A percentile compares a stretch with the other conserved stretches of the same genome.
Conservation (phyloP, 2,113 vertebrate species). For the Cynocephalus volans region DNA sequence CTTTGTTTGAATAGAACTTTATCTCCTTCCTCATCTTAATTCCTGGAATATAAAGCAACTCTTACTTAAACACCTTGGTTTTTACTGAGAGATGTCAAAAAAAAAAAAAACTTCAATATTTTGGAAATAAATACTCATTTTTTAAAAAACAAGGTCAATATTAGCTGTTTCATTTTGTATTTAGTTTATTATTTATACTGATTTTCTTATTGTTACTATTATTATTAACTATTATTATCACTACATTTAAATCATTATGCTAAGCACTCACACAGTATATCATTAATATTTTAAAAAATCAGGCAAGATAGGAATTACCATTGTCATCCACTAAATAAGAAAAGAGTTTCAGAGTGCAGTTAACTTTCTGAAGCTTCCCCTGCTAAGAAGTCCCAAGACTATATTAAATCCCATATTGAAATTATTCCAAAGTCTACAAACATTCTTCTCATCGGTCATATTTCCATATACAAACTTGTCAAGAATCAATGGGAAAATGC, state of each 20-base stretch:
- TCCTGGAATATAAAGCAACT: constrained; percentile 65
- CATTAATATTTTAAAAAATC: constrained; percentile 51
- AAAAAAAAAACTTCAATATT: constrained; percentile 50
- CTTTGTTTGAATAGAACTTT: constrained; percentile 74
- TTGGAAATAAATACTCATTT: neutral
- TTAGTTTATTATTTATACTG: neutral
- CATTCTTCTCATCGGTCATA: constrained; percentile 71
- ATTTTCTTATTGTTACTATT: constrained; percentile 18
- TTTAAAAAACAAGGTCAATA: neutral
- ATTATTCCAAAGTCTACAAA: constrained; percentile 71
- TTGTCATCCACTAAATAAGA: constrained; percentile 7
- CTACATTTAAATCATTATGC: constrained; percentile 6
- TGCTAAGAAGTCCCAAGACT: constrained; percentile 15
- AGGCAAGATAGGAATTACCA: constrained; percentile 39
- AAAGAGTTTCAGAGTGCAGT: constrained; percentile 35
- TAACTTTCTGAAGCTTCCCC: constrained; percentile 47
- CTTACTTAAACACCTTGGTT: constrained; percentile 47
- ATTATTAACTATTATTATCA: constrained; percentile 18
- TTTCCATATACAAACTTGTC: constrained; percentile 81
- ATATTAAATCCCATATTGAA: constrained; percentile 62
- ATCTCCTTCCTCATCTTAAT: constrained; percentile 61
- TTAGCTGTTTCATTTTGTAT: constrained; percentile 37
- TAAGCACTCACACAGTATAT: neutral
- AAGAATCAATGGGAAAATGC: constrained; percentile 78
- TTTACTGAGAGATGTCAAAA: constrained; percentile 40